Evolutionary conservation across 2,888 invertebrate genomes (phyloP).

Genomic region (Vanessa cardui): DNA sequence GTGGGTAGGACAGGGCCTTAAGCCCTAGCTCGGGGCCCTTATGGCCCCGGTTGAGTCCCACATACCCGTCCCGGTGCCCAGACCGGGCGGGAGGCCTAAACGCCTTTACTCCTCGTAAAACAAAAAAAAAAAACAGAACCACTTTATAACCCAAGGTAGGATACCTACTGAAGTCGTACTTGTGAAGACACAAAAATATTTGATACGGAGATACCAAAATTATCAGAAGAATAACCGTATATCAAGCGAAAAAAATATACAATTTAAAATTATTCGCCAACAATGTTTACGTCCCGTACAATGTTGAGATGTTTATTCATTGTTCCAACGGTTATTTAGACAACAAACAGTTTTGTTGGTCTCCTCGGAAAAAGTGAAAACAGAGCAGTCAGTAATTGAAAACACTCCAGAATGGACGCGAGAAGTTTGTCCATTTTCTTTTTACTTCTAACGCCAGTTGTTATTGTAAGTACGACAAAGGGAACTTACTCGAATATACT

Average conservation of each 20-base stretch:
- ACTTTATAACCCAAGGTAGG: no score
- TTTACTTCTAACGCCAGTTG: constrained; percentile 47
- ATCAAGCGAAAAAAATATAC: not conserved
- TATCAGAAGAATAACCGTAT: not conserved
- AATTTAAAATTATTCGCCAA: constrained; percentile 4
- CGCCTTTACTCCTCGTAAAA: no score
- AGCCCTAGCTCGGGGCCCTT: no score
- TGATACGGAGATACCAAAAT: no score
- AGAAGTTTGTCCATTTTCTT: constrained; percentile 47
- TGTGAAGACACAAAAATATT: no score
- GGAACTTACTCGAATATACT: constrained; percentile 27
- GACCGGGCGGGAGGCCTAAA: no score
- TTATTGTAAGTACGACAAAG: constrained; percentile 48
- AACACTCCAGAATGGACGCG: constrained; percentile 51
- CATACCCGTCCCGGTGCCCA: no score
- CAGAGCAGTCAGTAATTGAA: constrained; percentile 40
- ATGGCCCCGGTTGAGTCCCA: no score
- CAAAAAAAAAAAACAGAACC: no score
- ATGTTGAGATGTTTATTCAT: constrained; percentile 30
- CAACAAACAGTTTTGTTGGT: constrained; percentile 39
- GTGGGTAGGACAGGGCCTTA: no score
- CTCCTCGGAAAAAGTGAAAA: constrained; percentile 33
- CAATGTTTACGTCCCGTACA: constrained; percentile 8
- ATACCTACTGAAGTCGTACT: no score
- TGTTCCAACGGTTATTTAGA: constrained; percentile 36